A percentile compares a stretch with the other conserved stretches of the same genome.
phyloP scores from a whole-genome alignment of 2,797 vertebrate genomes.

The Enteromius mattozi region DNA sequence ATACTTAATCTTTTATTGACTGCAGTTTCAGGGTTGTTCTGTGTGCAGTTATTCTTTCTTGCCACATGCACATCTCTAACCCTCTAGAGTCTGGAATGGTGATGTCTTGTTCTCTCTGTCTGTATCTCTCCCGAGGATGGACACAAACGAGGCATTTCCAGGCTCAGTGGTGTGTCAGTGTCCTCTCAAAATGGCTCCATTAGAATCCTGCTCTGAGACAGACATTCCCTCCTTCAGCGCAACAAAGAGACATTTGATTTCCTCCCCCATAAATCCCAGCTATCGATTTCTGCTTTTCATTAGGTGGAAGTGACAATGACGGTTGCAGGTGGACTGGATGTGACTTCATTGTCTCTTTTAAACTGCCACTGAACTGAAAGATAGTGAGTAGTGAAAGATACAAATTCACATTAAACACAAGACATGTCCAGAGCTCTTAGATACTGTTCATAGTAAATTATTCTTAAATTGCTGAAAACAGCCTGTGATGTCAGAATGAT shows the following conservation, averaged over 20 bases:
- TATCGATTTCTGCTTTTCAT: constrained; percentile 74
- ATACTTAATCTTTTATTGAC: neutral
- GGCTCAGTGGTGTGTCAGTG: constrained; percentile 7
- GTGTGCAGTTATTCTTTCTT: neutral
- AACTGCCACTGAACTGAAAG: constrained; percentile 7
- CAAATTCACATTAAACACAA: neutral
- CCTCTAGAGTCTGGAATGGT: constrained; percentile 1
- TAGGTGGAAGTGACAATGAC: constrained; percentile 58
- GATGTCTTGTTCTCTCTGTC: neutral
- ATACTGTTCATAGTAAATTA: neutral
- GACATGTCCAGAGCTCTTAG: neutral
- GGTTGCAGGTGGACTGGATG: constrained; percentile 63
- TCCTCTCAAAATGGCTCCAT: constrained; percentile 50
- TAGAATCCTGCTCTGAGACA: constrained; percentile 30
- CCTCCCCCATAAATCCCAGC: constrained; percentile 57
- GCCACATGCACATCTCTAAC: neutral
- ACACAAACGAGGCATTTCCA: constrained; percentile 27
- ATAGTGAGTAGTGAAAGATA: constrained; percentile 10
- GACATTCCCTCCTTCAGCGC: constrained; percentile 29
- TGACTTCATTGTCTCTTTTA: constrained; percentile 53
- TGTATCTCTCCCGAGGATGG: neutral
- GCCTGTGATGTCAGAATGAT: neutral
- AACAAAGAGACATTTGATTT: constrained; percentile 60
- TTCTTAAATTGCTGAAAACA: neutral
- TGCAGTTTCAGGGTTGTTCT: neutral